Percentiles rank a stretch among this genome's conserved stretches.
Conservation (phyloP, 2,113 vertebrate genomes). For the Nansenia antarctica region DNA sequence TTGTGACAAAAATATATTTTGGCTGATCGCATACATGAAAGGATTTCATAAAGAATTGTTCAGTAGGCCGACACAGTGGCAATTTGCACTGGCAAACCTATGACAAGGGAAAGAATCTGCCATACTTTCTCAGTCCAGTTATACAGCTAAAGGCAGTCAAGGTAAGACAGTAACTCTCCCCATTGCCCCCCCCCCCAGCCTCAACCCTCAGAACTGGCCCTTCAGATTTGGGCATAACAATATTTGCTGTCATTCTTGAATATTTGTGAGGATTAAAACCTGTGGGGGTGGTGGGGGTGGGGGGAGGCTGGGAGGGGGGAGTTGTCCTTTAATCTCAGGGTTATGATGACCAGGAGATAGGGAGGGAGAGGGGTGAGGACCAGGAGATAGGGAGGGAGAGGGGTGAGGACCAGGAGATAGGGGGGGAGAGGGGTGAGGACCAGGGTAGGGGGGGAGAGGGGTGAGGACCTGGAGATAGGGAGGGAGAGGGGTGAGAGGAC, state of each 20-base stretch:
- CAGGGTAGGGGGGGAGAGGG: conserved; percentile 25
- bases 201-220: conserved; percentile 12
- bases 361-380: conserved; percentile 7
- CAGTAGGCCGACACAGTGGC: background rate
- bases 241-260: conserved; percentile 70
- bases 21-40: no score
- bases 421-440: conserved; percentile 42
- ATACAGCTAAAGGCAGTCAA: background rate
- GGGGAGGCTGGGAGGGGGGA: conserved; percentile 33
- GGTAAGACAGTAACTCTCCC: background rate
- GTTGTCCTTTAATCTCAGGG: conserved; percentile 65
- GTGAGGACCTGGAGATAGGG: conserved; percentile 24
- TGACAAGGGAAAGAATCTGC: background rate
- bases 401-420: no score
- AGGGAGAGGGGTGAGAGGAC: conserved; percentile 28
- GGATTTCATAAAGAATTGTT: background rate
- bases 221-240: conserved; percentile 49
- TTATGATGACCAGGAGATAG: conserved; percentile 51
- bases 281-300: conserved; percentile 30
- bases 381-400: conserved; percentile 28
- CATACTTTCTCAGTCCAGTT: background rate
- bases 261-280: conserved; percentile 71
- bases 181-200: background rate
- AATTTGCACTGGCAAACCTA: no score
- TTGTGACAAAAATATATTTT: background rate